Evolutionary conservation across 2,888 invertebrate genomes (phyloP).

Genomic region (Drosophila setosimentum): DNA sequence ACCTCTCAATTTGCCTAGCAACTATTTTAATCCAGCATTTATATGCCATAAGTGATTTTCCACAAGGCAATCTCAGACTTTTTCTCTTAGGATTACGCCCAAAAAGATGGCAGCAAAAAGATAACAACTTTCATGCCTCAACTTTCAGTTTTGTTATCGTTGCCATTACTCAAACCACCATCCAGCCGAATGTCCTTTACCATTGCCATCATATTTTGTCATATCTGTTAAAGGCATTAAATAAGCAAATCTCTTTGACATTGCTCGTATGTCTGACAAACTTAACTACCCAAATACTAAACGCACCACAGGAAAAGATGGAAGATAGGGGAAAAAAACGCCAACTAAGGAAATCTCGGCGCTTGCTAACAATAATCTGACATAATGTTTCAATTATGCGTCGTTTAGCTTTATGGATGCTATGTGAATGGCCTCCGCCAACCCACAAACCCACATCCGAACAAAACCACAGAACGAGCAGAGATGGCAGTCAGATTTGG

Average conservation of each 20-base stretch:
- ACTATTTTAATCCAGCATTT: neutral
- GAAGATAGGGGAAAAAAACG: slow-evolving; percentile 49
- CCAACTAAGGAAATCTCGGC: slow-evolving; percentile 77
- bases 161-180: slow-evolving; percentile 50
- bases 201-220: slow-evolving; percentile 54
- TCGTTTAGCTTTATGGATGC: slow-evolving; percentile 79
- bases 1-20: neutral
- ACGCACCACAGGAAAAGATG: slow-evolving; percentile 7
- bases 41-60: neutral
- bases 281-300: slow-evolving; percentile 40
- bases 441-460: slow-evolving; percentile 11
- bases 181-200: slow-evolving; percentile 20
- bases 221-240: slow-evolving; percentile 57
- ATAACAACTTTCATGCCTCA: slow-evolving; percentile 17
- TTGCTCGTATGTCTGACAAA: slow-evolving; percentile 60
- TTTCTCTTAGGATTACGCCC: slow-evolving; percentile 12
- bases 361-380: slow-evolving; percentile 82
- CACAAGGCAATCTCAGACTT: neutral
- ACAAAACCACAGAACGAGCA: slow-evolving; percentile 43
- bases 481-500: slow-evolving; percentile 33
- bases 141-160: slow-evolving; percentile 51
- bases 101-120: slow-evolving; percentile 1
- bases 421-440: slow-evolving; percentile 62
- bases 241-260: slow-evolving; percentile 62
- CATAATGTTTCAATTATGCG: slow-evolving; percentile 83